Percentiles rank a stretch among this genome's conserved stretches.
These are phyloP conservation scores for Artibeus lituratus DNA, from an alignment of 2,797 vertebrate genomes.

Conservation along the genomic window DNA sequence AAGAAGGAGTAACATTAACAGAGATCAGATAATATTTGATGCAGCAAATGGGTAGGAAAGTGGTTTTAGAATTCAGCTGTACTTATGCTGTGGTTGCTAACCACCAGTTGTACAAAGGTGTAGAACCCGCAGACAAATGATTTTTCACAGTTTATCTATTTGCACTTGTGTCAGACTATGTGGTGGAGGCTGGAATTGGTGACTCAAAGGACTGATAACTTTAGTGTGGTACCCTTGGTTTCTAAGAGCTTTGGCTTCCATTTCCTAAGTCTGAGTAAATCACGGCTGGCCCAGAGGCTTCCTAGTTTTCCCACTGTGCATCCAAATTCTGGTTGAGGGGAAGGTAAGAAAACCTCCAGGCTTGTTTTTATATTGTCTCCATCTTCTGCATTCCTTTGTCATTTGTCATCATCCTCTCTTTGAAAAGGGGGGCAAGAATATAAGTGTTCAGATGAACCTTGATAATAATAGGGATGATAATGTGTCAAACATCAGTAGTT, in stretches of 20 bases:
- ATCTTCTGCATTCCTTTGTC: not conserved
- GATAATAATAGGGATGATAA: slow-evolving; percentile 78
- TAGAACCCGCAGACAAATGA: not conserved
- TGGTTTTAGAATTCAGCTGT: not conserved
- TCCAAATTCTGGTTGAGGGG: slow-evolving; percentile 22
- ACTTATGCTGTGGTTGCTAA: not conserved
- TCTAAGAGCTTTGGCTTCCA: slow-evolving; percentile 4
- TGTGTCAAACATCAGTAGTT: slow-evolving; percentile 89
- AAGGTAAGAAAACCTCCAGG: not conserved
- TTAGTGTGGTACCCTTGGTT: slow-evolving; percentile 68
- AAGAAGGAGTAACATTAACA: slow-evolving; percentile 51
- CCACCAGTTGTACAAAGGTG: not conserved
- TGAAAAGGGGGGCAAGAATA: not conserved
- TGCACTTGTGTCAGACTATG: slow-evolving; percentile 1
- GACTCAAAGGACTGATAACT: slow-evolving; percentile 34
- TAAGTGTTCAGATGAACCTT: not conserved
- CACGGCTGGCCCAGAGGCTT: not conserved
- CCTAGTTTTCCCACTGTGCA: not conserved
- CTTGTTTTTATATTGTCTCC: not conserved
- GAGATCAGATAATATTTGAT: slow-evolving; percentile 74
- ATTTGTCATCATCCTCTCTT: not conserved
- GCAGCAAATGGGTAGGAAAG: not conserved
- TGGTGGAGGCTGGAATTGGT: not conserved
- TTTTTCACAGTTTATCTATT: not conserved
- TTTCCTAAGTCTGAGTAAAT: slow-evolving; percentile 10